Conservation (phyloP, 2,113 vertebrate species). For the Herpetotheres cachinnans region DNA sequence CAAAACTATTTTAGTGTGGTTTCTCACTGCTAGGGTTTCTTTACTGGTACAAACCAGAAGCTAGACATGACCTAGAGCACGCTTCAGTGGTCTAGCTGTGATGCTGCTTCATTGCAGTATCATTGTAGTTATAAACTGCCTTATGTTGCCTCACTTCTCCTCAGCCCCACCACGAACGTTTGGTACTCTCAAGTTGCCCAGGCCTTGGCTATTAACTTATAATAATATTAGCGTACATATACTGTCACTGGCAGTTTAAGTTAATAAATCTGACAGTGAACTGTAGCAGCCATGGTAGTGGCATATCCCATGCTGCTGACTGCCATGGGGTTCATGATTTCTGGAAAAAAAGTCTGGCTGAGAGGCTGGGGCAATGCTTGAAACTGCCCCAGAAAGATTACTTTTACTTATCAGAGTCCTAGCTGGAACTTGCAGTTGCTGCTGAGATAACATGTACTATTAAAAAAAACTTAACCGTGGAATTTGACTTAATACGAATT, state of each 20-base stretch:
- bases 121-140: neutral
- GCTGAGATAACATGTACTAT: neutral
- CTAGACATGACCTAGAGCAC: too few species aligned
- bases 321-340: neutral
- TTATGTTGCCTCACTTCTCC: neutral
- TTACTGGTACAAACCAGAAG: neutral
- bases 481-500: neutral
- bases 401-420: neutral
- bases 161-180: neutral
- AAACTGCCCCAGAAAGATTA: neutral
- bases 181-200: neutral
- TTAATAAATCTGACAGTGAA: neutral
- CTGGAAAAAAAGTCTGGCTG: neutral
- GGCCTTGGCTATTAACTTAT: neutral
- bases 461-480: neutral
- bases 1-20: neutral
- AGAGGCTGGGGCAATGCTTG: neutral
- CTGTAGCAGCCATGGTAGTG: neutral
- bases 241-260: neutral
- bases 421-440: neutral
- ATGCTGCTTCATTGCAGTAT: neutral
- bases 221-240: neutral
- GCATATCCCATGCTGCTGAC: neutral
- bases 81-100: neutral
- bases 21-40: neutral